phyloP scores from a whole-genome alignment of 2,797 vertebrate species.

The Kryptopterus vitreolus region DNA sequence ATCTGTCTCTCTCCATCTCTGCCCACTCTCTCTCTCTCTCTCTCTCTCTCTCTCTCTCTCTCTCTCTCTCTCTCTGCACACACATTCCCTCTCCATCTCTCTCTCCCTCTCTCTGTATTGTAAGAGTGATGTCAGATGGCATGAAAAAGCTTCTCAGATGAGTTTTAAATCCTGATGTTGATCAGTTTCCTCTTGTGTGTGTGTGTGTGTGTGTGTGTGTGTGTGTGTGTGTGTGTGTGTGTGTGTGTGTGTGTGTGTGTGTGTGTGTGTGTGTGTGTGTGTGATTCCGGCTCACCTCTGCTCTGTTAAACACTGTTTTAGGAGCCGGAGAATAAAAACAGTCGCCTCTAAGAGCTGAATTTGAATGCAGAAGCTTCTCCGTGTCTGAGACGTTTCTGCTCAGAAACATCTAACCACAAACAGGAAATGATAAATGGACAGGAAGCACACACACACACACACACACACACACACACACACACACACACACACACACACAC shows the following conservation, averaged over 20 bases:
- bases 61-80: not conserved
- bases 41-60: not conserved
- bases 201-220: too few species aligned
- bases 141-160: conserved; percentile 51
- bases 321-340: not conserved
- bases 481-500: not conserved
- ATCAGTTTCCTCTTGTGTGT: too few species aligned
- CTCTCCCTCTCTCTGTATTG: conserved; percentile 3
- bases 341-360: not conserved
- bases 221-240: too few species aligned
- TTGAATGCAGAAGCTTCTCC: conserved; percentile 42
- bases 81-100: not conserved
- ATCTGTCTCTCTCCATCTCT: not conserved
- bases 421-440: conserved; percentile 7
- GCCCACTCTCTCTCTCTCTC: not conserved
- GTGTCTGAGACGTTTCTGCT: conserved; percentile 40
- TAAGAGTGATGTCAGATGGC: conserved; percentile 46
- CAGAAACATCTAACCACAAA: conserved; percentile 23
- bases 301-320: conserved; percentile 3
- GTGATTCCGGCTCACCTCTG: too few species aligned
- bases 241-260: too few species aligned
- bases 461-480: not conserved
- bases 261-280: too few species aligned
- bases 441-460: not conserved
- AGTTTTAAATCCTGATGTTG: conserved; percentile 46